phyloP scores from a whole-genome alignment of 2,113 vertebrate species.

The Marmota monax region DNA sequence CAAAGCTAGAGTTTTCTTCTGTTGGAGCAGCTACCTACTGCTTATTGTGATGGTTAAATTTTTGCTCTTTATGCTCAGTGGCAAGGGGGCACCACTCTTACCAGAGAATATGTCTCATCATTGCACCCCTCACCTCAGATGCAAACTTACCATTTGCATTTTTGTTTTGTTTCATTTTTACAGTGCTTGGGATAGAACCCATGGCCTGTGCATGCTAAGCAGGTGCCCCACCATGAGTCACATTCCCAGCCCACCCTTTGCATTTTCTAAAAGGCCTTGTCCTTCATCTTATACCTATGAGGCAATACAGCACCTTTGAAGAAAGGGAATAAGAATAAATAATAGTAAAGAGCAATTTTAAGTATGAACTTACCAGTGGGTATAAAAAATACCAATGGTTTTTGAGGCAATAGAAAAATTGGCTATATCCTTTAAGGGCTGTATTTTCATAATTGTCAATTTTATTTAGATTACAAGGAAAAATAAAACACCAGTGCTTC shows the following conservation, averaged over 20 bases:
- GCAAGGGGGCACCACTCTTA: fast-evolving
- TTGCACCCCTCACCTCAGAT: neutral
- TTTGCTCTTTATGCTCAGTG: neutral
- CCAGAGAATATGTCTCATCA: too few species aligned
- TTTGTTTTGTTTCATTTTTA: neutral
- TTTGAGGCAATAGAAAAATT: constrained; percentile 34
- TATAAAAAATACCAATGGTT: neutral
- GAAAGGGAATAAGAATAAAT: neutral
- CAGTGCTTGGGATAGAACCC: neutral
- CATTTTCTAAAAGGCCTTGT: neutral
- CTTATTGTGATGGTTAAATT: neutral
- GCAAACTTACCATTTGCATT: neutral
- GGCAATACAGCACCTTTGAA: neutral
- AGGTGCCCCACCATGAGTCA: neutral
- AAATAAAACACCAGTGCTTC: neutral
- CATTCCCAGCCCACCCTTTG: neutral
- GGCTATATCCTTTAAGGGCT: neutral
- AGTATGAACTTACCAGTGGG: neutral
- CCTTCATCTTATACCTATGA: neutral
- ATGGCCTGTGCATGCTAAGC: neutral
- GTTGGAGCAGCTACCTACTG: neutral
- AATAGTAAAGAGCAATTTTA: neutral
- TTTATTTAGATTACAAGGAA: constrained; percentile 57
- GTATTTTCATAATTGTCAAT: neutral
- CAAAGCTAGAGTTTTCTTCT: neutral